Conservation (phyloP, 2,888 invertebrate species). For the Crossocerus cetratus region DNA sequence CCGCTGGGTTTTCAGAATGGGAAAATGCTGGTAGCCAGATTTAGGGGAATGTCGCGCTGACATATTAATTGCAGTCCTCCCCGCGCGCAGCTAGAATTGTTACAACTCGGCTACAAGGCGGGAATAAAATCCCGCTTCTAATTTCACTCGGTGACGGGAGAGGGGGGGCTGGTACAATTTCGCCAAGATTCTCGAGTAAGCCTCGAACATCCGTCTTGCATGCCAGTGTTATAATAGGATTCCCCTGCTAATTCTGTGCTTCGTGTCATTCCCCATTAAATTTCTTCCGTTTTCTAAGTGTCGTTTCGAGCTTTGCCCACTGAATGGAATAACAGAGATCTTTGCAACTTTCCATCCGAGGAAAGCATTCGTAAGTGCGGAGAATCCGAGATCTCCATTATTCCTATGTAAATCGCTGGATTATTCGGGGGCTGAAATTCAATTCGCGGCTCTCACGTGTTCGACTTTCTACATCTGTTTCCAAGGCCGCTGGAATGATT, state of each 20-base stretch:
- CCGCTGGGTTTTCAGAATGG: too few species aligned
- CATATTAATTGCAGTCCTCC: background rate
- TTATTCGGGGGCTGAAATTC: too few species aligned
- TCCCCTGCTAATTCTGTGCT: slow-evolving; percentile 35
- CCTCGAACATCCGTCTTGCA: slow-evolving; percentile 49
- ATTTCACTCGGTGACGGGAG: slow-evolving; percentile 25
- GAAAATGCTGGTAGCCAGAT: too few species aligned
- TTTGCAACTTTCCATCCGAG: too few species aligned
- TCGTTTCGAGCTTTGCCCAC: slow-evolving; percentile 36
- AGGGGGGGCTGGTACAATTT: slow-evolving; percentile 51
- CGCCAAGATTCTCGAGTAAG: slow-evolving; percentile 52
- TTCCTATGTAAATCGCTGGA: too few species aligned
- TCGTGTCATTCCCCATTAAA: slow-evolving; percentile 39
- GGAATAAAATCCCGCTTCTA: slow-evolving; percentile 43
- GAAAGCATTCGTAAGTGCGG: too few species aligned
- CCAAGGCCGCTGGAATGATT: too few species aligned
- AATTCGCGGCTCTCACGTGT: too few species aligned
- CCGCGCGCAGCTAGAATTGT: background rate
- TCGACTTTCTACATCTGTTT: too few species aligned
- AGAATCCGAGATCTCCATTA: too few species aligned
- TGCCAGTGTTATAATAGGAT: slow-evolving; percentile 54
- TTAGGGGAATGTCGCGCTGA: background rate
- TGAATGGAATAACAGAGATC: background rate
- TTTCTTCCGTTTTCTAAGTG: slow-evolving; percentile 31
- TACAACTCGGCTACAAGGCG: background rate